Conservation (phyloP, 2,113 vertebrate species). For the Urocitellus parryii region DNA sequence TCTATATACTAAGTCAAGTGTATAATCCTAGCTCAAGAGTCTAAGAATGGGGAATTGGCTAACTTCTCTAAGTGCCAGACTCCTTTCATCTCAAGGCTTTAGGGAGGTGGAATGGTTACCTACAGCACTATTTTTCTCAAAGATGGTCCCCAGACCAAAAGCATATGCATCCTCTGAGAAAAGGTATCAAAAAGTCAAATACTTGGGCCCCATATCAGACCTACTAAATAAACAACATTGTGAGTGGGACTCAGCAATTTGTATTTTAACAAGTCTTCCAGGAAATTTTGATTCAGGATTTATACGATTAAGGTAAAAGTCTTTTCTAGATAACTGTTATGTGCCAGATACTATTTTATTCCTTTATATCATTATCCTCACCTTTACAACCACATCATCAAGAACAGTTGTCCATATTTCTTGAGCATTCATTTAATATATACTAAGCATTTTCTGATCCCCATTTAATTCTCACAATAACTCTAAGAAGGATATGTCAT, state of each 20-base stretch:
- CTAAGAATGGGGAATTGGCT: not conserved
- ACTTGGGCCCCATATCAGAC: not conserved
- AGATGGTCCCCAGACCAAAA: not conserved
- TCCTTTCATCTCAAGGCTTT: not conserved
- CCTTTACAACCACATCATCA: not conserved
- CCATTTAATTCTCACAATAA: conserved; percentile 27
- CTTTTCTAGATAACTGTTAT: not conserved
- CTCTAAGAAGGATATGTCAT: not conserved
- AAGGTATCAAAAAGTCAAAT: not conserved
- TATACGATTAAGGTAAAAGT: not conserved
- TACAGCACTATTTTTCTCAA: not conserved
- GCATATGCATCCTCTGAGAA: not conserved
- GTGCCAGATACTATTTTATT: not conserved
- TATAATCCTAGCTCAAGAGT: not conserved
- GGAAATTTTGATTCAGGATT: not conserved
- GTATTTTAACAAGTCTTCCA: conserved; percentile 6
- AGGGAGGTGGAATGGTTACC: not conserved
- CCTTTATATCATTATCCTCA: not conserved
- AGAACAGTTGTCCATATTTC: not conserved
- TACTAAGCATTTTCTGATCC: not conserved
- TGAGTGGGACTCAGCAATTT: not conserved
- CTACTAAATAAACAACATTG: not conserved
- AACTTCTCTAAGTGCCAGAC: not conserved
- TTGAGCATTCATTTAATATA: not conserved
- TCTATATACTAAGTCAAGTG: not conserved